phyloP scores from a whole-genome alignment of 2,888 invertebrate species.

The Acrocyrtus sp. region DNA sequence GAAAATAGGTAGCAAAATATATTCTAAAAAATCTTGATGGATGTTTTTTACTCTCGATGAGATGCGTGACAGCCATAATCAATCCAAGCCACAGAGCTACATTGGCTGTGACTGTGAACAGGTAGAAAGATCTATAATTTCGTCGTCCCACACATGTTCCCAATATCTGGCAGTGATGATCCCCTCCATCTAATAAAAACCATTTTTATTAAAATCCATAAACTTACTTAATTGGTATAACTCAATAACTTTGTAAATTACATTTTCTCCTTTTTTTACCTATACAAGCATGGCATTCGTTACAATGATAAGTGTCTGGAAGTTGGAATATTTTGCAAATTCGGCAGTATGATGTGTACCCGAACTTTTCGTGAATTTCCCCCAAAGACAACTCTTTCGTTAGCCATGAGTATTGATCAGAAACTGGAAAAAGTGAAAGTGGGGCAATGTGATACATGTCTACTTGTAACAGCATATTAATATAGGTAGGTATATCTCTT shows the following conservation, averaged over 20 bases:
- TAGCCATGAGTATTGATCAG: background rate
- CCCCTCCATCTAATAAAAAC: conserved; percentile 23
- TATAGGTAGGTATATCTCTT: background rate
- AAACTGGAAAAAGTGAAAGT: conserved; percentile 5
- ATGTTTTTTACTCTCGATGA: conserved; percentile 30
- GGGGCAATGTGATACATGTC: too few relatives aligned
- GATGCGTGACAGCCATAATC: conserved; percentile 14
- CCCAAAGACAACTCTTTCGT: background rate
- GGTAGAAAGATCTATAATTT: conserved; percentile 28
- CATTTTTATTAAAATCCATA: background rate
- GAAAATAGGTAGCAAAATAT: too few relatives aligned
- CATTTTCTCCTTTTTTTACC: too few relatives aligned
- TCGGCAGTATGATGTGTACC: conserved; percentile 8
- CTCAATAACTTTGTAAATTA: too few relatives aligned
- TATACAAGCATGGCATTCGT: conserved; percentile 17
- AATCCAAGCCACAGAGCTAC: conserved; percentile 15
- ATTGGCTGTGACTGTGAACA: conserved; percentile 13
- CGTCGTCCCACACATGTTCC: conserved; percentile 43
- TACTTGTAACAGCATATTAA: too few relatives aligned
- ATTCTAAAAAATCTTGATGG: background rate
- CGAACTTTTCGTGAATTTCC: background rate
- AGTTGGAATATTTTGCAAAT: conserved; percentile 19
- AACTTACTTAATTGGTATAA: background rate
- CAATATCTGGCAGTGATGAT: conserved; percentile 36
- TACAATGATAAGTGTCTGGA: conserved; percentile 6